Percentiles rank a stretch among this genome's conserved stretches.
Conservation (phyloP, 2,797 vertebrate species). For the Tenualosa thibaudeaui region DNA sequence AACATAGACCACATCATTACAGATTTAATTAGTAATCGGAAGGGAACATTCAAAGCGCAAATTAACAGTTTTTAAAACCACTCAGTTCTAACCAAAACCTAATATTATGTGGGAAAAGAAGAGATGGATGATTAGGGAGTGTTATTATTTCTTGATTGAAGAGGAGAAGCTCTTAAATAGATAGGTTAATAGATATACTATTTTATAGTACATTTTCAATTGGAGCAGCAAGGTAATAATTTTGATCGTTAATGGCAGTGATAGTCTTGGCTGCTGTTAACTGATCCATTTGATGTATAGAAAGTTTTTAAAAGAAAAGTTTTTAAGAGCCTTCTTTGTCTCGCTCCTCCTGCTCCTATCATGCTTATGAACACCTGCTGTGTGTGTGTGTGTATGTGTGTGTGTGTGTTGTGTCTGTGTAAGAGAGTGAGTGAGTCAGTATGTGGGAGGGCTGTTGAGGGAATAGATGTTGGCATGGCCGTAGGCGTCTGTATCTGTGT, state of each 20-base stretch:
- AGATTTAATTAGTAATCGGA: neutral
- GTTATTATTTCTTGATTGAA: neutral
- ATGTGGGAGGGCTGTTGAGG: neutral
- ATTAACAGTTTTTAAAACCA: neutral
- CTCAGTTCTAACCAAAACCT: neutral
- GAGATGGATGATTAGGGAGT: neutral
- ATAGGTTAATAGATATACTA: no score
- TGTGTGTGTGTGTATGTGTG: neutral
- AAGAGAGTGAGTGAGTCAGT: neutral
- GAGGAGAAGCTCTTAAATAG: no score
- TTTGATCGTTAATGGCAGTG: no score
- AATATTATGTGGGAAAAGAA: no score
- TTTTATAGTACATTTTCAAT: no score
- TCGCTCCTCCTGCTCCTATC: neutral
- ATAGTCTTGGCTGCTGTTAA: no score
- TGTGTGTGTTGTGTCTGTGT: conserved; percentile 10
- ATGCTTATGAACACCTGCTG: neutral
- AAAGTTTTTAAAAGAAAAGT: no score
- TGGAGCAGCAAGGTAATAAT: no score
- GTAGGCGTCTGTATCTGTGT: conserved; percentile 18
- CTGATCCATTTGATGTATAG: no score
- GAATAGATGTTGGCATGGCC: conserved; percentile 22
- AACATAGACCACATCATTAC: neutral
- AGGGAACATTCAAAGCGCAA: neutral
- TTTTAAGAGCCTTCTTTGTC: neutral